Conservation (phyloP, 2,797 vertebrate genomes). For the Parambassis ranga region DNA sequence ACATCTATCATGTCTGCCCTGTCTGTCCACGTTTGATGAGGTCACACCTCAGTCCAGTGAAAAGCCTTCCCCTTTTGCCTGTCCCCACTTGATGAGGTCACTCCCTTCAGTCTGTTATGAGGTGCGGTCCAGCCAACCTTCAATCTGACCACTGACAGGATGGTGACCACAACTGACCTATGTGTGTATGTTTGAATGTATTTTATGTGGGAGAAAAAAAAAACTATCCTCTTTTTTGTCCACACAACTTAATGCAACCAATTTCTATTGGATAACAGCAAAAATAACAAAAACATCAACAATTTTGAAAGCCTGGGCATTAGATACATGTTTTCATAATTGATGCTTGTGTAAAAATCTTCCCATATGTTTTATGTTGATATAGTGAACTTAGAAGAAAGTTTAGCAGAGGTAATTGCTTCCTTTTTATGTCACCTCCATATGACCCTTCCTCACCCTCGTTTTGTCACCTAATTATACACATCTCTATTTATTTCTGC, state of each 20-base stretch:
- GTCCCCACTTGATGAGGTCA: slow-evolving; percentile 60
- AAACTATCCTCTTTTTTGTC: background rate
- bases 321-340: too few relatives aligned
- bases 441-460: slow-evolving; percentile 42
- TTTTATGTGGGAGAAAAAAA: background rate
- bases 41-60: slow-evolving; percentile 51
- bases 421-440: slow-evolving; percentile 39
- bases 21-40: slow-evolving; percentile 59
- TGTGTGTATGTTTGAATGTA: background rate
- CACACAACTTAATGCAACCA: background rate
- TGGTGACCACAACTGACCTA: slow-evolving; percentile 34
- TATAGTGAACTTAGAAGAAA: too few relatives aligned
- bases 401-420: slow-evolving; percentile 26
- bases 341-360: too few relatives aligned
- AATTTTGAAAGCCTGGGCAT: too few relatives aligned
- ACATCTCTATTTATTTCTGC: background rate
- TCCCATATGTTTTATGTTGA: too few relatives aligned
- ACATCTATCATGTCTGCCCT: slow-evolving; percentile 51
- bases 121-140: slow-evolving; percentile 43
- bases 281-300: too few relatives aligned
- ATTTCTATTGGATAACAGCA: background rate
- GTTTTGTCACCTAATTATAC: slow-evolving; percentile 47
- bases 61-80: slow-evolving; percentile 40
- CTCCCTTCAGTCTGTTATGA: slow-evolving; percentile 50
- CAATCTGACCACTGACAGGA: slow-evolving; percentile 55